These are phyloP conservation scores for Coluber constrictor DNA, from an alignment of 2,797 vertebrate genomes.

Conservation along the genomic window DNA sequence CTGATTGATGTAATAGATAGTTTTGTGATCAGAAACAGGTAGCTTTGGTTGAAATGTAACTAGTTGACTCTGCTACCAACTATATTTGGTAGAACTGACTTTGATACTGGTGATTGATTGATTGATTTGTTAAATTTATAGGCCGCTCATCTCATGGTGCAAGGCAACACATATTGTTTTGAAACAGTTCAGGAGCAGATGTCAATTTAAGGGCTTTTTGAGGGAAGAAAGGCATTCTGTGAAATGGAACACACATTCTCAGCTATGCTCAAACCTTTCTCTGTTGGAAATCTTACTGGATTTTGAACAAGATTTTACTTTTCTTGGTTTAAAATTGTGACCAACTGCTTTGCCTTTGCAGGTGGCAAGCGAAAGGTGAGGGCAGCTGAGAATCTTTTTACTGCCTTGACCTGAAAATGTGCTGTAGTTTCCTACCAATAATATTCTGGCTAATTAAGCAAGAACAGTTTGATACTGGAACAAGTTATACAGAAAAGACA, in stretches of 20 bases:
- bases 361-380: neutral
- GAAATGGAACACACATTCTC: neutral
- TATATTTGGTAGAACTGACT: neutral
- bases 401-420: neutral
- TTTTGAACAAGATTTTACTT: neutral
- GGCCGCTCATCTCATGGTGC: neutral
- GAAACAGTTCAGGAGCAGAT: neutral
- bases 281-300: neutral
- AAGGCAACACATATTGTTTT: neutral
- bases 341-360: neutral
- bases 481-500: neutral
- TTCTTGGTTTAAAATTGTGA: neutral
- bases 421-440: neutral
- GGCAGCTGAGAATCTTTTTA: neutral
- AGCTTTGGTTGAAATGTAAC: neutral
- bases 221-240: neutral
- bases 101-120: neutral
- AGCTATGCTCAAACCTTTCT: neutral
- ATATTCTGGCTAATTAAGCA: neutral
- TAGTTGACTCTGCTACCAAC: neutral
- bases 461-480: neutral
- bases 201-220: neutral
- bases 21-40: neutral
- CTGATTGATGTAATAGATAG: neutral
- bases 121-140: neutral